These are phyloP conservation scores for Neofelis nebulosa DNA, from an alignment of 2,113 vertebrate genomes.

Conservation along the genomic window DNA sequence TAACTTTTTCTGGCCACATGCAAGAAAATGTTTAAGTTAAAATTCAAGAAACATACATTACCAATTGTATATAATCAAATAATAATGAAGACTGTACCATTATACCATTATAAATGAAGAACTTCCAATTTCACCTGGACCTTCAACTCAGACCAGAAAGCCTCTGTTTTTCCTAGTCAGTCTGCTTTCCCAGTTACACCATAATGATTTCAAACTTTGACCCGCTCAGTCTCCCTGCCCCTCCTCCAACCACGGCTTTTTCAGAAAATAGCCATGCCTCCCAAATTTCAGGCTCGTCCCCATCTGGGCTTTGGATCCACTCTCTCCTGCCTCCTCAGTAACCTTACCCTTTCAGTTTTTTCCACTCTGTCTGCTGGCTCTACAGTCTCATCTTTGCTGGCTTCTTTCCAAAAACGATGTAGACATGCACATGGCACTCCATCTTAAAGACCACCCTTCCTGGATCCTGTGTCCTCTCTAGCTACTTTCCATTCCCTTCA, in stretches of 20 bases:
- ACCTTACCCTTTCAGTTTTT: not conserved
- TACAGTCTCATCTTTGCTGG: not conserved
- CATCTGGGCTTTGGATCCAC: not conserved
- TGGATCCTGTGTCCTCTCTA: not conserved
- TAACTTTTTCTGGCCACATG: not conserved
- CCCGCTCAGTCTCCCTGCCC: not conserved
- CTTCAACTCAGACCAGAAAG: not conserved
- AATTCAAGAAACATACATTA: not conserved
- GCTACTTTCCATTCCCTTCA: not conserved
- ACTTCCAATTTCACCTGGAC: not conserved
- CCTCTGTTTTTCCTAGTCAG: not conserved
- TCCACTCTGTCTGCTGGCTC: not conserved
- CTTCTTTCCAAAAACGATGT: not conserved
- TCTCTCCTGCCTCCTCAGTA: not conserved
- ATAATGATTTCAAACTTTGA: not conserved
- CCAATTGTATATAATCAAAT: not conserved
- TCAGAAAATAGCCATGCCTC: not conserved
- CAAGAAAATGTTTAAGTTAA: not conserved
- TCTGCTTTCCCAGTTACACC: not conserved
- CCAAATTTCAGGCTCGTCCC: not conserved
- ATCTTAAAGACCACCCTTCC: not conserved
- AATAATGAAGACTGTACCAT: not conserved
- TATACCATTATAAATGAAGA: not conserved
- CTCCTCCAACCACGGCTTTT: not conserved
- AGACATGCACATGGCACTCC: not conserved